Percentiles rank a stretch among this genome's conserved stretches.
Evolutionary conservation across 2,888 invertebrate genomes (phyloP).

Genomic region (Busseola fusca): DNA sequence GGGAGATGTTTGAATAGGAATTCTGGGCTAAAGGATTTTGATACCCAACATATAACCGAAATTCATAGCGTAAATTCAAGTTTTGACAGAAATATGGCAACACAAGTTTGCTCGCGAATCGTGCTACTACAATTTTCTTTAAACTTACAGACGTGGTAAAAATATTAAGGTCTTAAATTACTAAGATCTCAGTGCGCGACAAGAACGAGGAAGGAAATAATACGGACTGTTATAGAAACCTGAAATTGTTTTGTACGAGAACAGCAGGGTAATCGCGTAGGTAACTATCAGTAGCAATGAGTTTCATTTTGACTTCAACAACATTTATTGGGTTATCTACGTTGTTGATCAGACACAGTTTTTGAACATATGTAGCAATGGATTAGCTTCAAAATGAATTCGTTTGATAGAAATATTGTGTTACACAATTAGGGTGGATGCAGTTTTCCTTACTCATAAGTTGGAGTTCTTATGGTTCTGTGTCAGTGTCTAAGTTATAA

Average conservation of each 20-base stretch:
- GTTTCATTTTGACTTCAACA: no score
- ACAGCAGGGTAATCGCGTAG: no score
- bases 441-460: background rate
- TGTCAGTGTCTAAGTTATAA: no score
- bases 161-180: background rate
- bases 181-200: background rate
- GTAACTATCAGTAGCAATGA: no score
- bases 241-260: background rate
- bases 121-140: constrained; percentile 2
- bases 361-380: no score
- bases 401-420: no score
- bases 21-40: constrained; percentile 8
- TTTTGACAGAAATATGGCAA: constrained; percentile 11
- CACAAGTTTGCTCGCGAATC: background rate
- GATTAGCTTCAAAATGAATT: no score
- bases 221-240: background rate
- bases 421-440: background rate
- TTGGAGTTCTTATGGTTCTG: background rate
- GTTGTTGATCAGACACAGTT: no score
- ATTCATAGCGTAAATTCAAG: constrained; percentile 7
- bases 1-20: constrained; percentile 6
- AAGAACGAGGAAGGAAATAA: background rate
- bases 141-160: constrained; percentile 23
- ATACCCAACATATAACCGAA: background rate
- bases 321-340: no score